Conservation (phyloP, 2,797 vertebrate genomes). For the Chiroxiphia lanceolata region DNA sequence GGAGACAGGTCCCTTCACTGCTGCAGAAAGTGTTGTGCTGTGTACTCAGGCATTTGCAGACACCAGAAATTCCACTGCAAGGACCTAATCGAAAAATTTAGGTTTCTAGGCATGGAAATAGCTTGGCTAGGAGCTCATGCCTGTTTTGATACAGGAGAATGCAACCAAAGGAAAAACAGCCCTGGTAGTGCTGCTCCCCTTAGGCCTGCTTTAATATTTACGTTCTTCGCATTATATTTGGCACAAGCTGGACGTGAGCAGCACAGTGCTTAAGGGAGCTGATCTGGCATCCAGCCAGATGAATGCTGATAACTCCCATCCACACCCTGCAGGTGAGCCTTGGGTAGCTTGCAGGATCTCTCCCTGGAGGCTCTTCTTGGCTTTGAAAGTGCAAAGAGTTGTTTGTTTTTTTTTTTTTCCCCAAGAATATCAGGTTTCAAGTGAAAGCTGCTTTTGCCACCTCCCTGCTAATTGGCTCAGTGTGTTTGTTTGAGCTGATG, state of each 20-base stretch:
- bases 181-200: not conserved
- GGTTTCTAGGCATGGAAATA: not conserved
- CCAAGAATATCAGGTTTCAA: constrained; percentile 26
- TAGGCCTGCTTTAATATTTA: not conserved
- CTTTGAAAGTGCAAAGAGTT: not conserved
- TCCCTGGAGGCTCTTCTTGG: not conserved
- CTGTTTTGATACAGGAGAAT: not conserved
- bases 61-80: not conserved
- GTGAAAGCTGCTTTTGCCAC: constrained; percentile 65
- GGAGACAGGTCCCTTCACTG: not conserved
- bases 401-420: not conserved
- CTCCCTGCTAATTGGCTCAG: constrained; percentile 60
- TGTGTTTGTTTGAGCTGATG: constrained; percentile 63
- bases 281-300: not conserved
- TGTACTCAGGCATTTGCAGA: not conserved
- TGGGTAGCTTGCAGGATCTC: not conserved
- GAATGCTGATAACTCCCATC: not conserved
- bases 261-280: not conserved
- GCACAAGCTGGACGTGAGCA: constrained; percentile 1
- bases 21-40: not conserved
- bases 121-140: not conserved
- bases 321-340: constrained; percentile 33
- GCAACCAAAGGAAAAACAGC: not conserved
- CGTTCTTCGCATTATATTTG: not conserved
- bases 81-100: not conserved